Percentiles rank a stretch among this genome's conserved stretches.
These are phyloP conservation scores for Corythornis vintsioides DNA, from an alignment of 2,113 vertebrate genomes.

Conservation along the genomic window DNA sequence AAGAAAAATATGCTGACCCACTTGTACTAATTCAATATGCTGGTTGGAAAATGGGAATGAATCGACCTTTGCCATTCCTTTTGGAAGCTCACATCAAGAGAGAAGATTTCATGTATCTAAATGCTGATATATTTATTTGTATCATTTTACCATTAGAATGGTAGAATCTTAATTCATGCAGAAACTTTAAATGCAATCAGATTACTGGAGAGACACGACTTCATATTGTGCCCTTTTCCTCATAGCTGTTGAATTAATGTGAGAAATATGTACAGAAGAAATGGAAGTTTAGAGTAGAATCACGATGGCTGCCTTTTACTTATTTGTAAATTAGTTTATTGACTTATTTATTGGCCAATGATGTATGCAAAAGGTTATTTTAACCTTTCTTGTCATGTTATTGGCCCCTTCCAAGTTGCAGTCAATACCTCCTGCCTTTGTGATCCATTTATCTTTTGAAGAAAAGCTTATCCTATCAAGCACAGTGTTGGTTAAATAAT, in stretches of 20 bases:
- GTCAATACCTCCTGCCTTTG: slow-evolving; percentile 36
- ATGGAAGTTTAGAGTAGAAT: background rate
- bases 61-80: slow-evolving; percentile 73
- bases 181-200: slow-evolving; percentile 10
- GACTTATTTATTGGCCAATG: background rate
- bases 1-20: slow-evolving; percentile 86
- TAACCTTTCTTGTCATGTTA: slow-evolving; percentile 52
- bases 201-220: background rate
- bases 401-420: slow-evolving; percentile 30
- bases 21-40: slow-evolving; percentile 69
- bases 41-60: slow-evolving; percentile 69
- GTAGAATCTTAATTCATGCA: background rate
- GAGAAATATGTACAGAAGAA: background rate
- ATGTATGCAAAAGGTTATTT: slow-evolving; percentile 38
- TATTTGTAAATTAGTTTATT: background rate
- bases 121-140: slow-evolving; percentile 58
- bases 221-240: background rate
- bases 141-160: background rate
- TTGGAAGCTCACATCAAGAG: slow-evolving; percentile 78
- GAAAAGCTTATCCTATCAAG: slow-evolving; percentile 47
- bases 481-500: slow-evolving; percentile 56
- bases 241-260: background rate
- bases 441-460: slow-evolving; percentile 59
- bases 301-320: background rate
- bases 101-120: slow-evolving; percentile 74